Evolutionary conservation across 2,797 vertebrate species (phyloP).

Genomic region (Tauraco hartlaubi): DNA sequence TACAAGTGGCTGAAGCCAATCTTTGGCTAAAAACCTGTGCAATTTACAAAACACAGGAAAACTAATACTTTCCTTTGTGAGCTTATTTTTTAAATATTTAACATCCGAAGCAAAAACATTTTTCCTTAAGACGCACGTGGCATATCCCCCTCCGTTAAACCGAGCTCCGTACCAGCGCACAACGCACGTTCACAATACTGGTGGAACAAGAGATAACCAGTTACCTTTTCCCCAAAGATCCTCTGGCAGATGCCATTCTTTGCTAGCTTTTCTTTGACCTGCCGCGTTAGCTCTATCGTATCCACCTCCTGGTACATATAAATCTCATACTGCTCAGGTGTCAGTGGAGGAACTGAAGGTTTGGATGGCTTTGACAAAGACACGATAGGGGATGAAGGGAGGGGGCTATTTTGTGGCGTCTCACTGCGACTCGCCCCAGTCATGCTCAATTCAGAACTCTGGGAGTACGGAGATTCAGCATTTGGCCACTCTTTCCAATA

Average conservation of each 20-base stretch:
- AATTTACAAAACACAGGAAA: background rate
- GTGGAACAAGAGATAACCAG: slow-evolving; percentile 57
- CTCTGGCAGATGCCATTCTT: slow-evolving; percentile 94
- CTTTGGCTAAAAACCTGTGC: background rate
- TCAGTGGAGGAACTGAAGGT: slow-evolving; percentile 87
- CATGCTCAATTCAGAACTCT: slow-evolving; percentile 88
- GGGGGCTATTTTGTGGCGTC: slow-evolving; percentile 88
- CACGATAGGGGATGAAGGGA: slow-evolving; percentile 86
- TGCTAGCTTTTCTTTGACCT: slow-evolving; percentile 93
- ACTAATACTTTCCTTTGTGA: accelerated
- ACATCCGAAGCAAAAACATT: background rate
- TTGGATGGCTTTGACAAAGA: slow-evolving; percentile 86
- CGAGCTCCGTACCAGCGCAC: background rate
- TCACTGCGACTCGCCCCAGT: slow-evolving; percentile 87
- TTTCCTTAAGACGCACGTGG: background rate
- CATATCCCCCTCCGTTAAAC: background rate
- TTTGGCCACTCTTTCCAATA: slow-evolving; percentile 93
- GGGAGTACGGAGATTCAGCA: slow-evolving; percentile 88
- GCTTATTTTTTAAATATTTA: background rate
- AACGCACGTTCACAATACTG: background rate
- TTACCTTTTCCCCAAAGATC: slow-evolving; percentile 94
- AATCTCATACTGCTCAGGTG: slow-evolving; percentile 92
- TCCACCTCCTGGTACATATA: slow-evolving; percentile 96
- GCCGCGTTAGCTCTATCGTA: slow-evolving; percentile 91
- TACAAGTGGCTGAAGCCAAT: background rate